These are phyloP conservation scores for Drosophila melanosoma DNA, from an alignment of 2,888 invertebrate species.

Conservation along the genomic window DNA sequence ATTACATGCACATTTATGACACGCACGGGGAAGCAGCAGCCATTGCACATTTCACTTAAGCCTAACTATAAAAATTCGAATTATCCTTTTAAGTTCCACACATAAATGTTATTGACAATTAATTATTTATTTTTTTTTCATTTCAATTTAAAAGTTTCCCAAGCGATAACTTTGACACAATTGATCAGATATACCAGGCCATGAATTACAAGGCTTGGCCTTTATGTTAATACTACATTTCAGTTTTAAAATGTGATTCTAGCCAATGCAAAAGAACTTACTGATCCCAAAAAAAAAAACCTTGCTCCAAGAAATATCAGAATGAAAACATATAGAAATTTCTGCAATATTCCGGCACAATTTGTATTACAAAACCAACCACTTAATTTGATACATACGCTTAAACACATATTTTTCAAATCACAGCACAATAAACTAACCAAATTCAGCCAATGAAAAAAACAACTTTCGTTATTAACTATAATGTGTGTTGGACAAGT, in stretches of 20 bases:
- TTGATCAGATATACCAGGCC: not conserved
- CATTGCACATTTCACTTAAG: constrained; percentile 48
- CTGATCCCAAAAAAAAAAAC: not conserved
- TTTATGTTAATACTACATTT: not conserved
- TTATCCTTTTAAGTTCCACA: constrained; percentile 26
- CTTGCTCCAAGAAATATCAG: not conserved
- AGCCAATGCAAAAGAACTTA: not conserved
- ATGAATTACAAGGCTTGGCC: not conserved
- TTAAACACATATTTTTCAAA: constrained; percentile 7
- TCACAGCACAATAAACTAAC: constrained; percentile 17
- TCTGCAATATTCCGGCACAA: not conserved
- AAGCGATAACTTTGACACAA: not conserved
- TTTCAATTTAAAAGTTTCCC: not conserved
- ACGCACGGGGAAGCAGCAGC: constrained; percentile 40
- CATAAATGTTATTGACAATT: constrained; percentile 26
- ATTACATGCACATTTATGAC: constrained; percentile 43
- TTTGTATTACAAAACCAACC: not conserved
- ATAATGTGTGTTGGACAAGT: constrained; percentile 9
- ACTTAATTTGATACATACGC: not conserved
- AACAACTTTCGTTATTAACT: constrained; percentile 35
- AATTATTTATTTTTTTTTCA: constrained; percentile 14
- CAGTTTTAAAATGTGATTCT: not conserved
- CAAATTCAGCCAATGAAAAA: constrained; percentile 15
- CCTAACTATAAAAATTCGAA: constrained; percentile 42
- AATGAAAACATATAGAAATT: not conserved